Percentiles rank a stretch among this genome's conserved stretches.
These are phyloP conservation scores for Nothocercus nigrocapillus DNA, from an alignment of 2,113 vertebrate species.

Conservation along the genomic window DNA sequence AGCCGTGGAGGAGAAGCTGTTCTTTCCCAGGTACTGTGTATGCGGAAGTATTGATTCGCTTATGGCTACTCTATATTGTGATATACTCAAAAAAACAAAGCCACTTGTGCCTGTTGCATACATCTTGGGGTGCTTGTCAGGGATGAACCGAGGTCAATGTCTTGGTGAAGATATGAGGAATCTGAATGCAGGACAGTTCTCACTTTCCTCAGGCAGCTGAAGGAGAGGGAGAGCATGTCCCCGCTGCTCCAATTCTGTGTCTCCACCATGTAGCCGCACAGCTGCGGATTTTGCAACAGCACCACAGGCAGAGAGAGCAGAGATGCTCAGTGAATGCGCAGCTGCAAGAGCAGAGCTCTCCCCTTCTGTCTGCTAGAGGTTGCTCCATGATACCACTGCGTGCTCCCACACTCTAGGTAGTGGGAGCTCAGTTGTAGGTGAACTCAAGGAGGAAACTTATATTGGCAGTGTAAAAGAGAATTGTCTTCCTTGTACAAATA, in stretches of 20 bases:
- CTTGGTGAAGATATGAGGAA: not conserved
- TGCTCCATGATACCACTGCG: not conserved
- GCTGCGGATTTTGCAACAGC: not conserved
- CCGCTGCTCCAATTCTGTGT: not conserved
- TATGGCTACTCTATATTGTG: accelerated
- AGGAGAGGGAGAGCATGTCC: not conserved
- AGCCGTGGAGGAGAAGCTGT: constrained; percentile 86
- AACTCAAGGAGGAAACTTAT: not conserved
- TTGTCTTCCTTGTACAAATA: not conserved
- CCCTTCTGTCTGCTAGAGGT: not conserved
- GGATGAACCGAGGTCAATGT: not conserved
- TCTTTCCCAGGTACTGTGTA: constrained; percentile 87
- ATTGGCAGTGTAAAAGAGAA: not conserved
- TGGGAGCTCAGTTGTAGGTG: accelerated
- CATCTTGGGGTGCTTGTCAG: not conserved
- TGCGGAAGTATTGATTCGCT: not conserved
- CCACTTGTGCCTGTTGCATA: accelerated
- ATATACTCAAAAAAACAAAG: not conserved
- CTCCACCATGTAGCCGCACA: accelerated
- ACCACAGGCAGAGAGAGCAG: not conserved
- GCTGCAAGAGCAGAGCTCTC: not conserved
- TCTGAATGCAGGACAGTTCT: not conserved
- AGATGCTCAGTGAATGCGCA: not conserved
- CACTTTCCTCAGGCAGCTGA: not conserved
- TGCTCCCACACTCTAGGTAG: not conserved